A percentile compares a stretch with the other conserved stretches of the same genome.
These are phyloP conservation scores for Merluccius polli DNA, from an alignment of 2,797 vertebrate genomes.

Conservation along the genomic window DNA sequence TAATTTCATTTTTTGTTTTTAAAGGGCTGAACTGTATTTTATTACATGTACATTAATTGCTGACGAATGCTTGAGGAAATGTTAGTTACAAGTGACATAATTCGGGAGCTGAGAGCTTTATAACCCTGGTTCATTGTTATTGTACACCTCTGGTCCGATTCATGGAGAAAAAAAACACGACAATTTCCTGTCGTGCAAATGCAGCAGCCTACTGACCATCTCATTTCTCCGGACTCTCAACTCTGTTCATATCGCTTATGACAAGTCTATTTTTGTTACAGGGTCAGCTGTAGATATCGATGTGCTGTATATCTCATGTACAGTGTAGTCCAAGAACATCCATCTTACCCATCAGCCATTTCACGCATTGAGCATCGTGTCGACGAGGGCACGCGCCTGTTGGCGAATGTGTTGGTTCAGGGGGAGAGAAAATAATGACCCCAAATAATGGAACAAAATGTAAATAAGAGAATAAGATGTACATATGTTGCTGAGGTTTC, in stretches of 20 bases:
- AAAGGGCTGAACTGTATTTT: constrained; percentile 37
- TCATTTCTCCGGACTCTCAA: not conserved
- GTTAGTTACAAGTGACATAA: not conserved
- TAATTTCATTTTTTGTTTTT: constrained; percentile 3
- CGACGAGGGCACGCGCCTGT: not conserved
- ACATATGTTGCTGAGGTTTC: constrained; percentile 59
- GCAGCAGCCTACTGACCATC: not conserved
- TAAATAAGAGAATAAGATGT: constrained; percentile 65
- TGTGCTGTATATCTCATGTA: not conserved
- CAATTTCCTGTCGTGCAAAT: not conserved
- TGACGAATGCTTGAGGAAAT: constrained; percentile 48
- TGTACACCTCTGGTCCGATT: constrained; percentile 1
- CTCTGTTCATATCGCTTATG: not conserved
- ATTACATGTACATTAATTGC: constrained; percentile 30
- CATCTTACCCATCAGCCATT: constrained; percentile 25
- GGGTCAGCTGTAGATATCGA: not conserved
- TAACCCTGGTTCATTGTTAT: constrained; percentile 16
- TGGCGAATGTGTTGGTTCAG: no score
- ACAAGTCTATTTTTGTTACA: not conserved
- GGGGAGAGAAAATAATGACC: not conserved
- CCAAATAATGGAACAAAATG: constrained; percentile 42
- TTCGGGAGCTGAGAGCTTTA: constrained; percentile 4
- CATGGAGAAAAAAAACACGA: not conserved
- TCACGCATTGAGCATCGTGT: not conserved
- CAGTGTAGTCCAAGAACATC: not conserved